Percentiles rank a stretch among this genome's conserved stretches.
Evolutionary conservation across 2,888 invertebrate species (phyloP).

Genomic region (Orchesella flavescens): DNA sequence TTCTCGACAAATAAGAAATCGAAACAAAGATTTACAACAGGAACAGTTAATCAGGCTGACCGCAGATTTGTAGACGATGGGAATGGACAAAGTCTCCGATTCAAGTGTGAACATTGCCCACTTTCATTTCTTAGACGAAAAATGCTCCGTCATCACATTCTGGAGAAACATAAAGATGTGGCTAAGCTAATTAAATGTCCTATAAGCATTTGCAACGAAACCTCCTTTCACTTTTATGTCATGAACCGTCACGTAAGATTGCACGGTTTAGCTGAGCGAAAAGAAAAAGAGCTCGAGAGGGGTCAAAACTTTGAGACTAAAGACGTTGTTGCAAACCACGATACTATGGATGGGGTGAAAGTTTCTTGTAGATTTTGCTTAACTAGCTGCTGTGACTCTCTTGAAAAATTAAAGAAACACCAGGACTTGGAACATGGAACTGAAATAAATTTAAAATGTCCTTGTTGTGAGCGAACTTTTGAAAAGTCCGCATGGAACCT

Average conservation of each 20-base stretch:
- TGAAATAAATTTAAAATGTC: conserved; percentile 10
- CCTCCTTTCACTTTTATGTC: background rate
- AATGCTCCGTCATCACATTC: background rate
- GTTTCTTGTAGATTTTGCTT: conserved; percentile 43
- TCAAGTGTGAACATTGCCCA: background rate
- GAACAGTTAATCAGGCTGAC: too few species aligned
- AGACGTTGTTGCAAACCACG: background rate
- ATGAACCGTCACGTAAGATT: background rate
- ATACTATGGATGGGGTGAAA: background rate
- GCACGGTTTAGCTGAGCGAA: conserved; percentile 8
- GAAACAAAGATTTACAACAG: too few species aligned
- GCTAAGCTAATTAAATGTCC: conserved; percentile 18
- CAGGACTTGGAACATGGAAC: background rate
- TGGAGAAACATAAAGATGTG: background rate
- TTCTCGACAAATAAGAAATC: conserved; percentile 23
- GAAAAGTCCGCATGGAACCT: background rate
- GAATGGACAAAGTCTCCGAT: too few species aligned
- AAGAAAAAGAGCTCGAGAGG: too few species aligned
- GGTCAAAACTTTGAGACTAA: background rate
- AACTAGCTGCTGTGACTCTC: background rate
- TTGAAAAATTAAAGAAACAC: conserved; percentile 2
- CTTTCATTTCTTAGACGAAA: background rate
- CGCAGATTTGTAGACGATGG: too few species aligned
- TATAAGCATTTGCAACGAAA: background rate
- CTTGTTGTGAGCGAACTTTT: conserved; percentile 1